Evolutionary conservation across 2,113 vertebrate species (phyloP).

Genomic region (Brachyhypopomus occidentalis): DNA sequence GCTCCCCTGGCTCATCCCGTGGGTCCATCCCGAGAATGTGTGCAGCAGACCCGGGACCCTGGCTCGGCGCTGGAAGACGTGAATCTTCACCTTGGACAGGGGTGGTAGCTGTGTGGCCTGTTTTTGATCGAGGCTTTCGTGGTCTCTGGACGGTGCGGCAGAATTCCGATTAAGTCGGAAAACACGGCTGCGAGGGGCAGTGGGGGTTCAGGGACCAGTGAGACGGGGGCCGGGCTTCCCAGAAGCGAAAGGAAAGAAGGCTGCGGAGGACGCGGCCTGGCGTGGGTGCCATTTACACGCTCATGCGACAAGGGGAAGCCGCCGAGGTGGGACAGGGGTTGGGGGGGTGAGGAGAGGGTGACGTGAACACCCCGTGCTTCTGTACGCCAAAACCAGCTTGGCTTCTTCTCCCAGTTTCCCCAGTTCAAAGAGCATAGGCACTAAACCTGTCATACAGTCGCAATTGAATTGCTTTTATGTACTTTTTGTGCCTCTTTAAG

Average conservation of each 20-base stretch:
- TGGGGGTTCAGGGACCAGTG: conserved; percentile 63
- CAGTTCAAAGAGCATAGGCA: too few relatives aligned
- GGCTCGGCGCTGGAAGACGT: conserved; percentile 47
- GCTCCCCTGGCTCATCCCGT: conserved; percentile 8
- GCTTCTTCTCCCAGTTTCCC: too few relatives aligned
- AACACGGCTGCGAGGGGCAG: conserved; percentile 58
- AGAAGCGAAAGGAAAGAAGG: conserved; percentile 73
- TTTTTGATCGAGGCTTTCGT: conserved; percentile 70
- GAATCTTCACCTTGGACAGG: conserved; percentile 65
- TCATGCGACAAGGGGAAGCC: conserved; percentile 62
- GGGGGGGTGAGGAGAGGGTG: conserved; percentile 50
- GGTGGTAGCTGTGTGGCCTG: conserved; percentile 58
- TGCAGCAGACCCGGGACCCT: conserved; percentile 62
- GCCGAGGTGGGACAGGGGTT: conserved; percentile 42
- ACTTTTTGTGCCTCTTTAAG: too few relatives aligned
- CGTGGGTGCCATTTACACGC: conserved; percentile 46
- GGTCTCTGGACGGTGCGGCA: conserved; percentile 70
- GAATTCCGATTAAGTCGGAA: conserved; percentile 70
- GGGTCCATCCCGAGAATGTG: conserved; percentile 56
- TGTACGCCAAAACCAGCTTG: too few relatives aligned
- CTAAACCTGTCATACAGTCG: too few relatives aligned
- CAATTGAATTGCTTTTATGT: too few relatives aligned
- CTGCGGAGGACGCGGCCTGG: conserved; percentile 53
- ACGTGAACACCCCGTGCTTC: conserved; percentile 26
- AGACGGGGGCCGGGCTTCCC: conserved; percentile 73